A percentile compares a stretch with the other conserved stretches of the same genome.
phyloP scores from a whole-genome alignment of 2,797 vertebrate genomes.

The Psittacula echo region DNA sequence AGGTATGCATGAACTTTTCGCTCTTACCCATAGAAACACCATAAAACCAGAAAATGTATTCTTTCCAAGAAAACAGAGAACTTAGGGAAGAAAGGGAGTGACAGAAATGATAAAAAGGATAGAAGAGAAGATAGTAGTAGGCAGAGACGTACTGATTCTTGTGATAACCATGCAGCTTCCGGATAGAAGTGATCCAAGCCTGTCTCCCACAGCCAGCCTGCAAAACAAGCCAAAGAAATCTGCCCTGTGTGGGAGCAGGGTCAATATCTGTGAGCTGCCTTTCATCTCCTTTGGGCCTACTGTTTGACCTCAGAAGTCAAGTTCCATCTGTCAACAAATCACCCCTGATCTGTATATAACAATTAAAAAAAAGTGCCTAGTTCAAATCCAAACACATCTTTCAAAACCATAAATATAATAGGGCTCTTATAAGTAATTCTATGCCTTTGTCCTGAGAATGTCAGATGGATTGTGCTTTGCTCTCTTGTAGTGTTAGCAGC shows the following conservation, averaged over 20 bases:
- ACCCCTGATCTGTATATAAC: background rate
- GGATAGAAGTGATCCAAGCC: background rate
- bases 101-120: background rate
- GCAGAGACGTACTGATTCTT: background rate
- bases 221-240: background rate
- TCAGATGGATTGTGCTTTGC: background rate
- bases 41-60: background rate
- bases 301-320: slow-evolving; percentile 8
- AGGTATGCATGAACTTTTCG: background rate
- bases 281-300: background rate
- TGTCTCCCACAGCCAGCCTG: background rate
- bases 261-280: background rate
- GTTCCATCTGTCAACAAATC: slow-evolving; percentile 7
- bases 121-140: background rate
- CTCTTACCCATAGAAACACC: background rate
- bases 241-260: background rate
- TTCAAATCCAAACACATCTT: background rate
- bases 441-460: background rate
- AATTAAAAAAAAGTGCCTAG: background rate
- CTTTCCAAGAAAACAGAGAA: background rate
- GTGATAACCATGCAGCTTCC: background rate
- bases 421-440: background rate
- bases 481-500: background rate
- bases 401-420: background rate
- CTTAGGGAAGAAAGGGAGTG: background rate